A percentile compares a stretch with the other conserved stretches of the same genome.
phyloP scores from a whole-genome alignment of 1,140 invertebrate species.

The Tetramorium simillimum region DNA sequence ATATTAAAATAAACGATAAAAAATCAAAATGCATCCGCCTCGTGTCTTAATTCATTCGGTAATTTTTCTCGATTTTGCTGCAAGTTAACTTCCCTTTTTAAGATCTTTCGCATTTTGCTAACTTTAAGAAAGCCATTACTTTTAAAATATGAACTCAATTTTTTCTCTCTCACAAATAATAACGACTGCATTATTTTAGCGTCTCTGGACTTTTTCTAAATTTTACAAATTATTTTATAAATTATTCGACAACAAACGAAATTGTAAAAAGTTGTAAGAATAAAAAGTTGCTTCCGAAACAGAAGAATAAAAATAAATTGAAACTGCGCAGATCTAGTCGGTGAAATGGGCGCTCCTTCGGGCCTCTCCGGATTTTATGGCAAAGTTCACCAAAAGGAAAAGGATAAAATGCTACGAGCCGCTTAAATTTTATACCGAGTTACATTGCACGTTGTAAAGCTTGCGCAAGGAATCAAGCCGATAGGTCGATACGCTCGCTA shows the following conservation, averaged over 20 bases:
- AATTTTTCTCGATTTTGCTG: neutral
- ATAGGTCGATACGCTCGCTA: conserved; percentile 36
- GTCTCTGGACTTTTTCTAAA: neutral
- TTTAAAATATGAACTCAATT: neutral
- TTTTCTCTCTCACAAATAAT: neutral
- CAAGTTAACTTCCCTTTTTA: neutral
- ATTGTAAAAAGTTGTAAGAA: neutral
- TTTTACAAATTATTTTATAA: neutral
- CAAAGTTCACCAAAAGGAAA: neutral
- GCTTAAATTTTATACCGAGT: conserved; percentile 21
- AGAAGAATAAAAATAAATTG: conserved; percentile 24
- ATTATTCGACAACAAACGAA: neutral
- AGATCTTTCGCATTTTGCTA: neutral
- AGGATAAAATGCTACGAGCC: neutral
- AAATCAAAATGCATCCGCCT: neutral
- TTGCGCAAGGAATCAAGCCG: conserved; percentile 9
- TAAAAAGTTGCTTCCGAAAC: neutral
- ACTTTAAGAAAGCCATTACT: neutral
- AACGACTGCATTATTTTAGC: neutral
- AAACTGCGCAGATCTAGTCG: neutral
- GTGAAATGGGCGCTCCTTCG: neutral
- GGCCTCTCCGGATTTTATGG: neutral
- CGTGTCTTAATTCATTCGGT: neutral
- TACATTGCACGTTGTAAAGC: neutral
- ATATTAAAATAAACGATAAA: neutral